These are phyloP conservation scores for Eunapius fragilis DNA, from an alignment of 37 sponge, comb jelly and placozoan genomes.

Conservation along the genomic window DNA sequence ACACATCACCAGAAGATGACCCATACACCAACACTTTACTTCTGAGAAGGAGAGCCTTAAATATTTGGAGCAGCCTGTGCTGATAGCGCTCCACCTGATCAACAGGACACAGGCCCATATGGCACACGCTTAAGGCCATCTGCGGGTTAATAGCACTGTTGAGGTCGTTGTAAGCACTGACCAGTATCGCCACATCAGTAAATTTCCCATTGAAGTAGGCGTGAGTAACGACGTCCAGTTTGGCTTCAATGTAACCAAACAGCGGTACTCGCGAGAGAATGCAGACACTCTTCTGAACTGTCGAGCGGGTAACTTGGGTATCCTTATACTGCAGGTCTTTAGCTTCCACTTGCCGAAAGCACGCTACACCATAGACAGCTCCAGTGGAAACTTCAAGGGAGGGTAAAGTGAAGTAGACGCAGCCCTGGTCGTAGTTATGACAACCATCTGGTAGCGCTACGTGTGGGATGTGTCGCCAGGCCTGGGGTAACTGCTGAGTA, in stretches of 20 bases:
- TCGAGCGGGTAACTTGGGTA: conserved; percentile 53
- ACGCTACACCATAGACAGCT: conserved; percentile 56
- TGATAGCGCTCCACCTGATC: conserved; percentile 21
- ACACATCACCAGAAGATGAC: conserved; percentile 6
- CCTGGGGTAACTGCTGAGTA: conserved; percentile 18
- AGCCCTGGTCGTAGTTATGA: conserved; percentile 69
- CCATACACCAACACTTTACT: conserved; percentile 65
- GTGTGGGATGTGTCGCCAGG: conserved; percentile 58
- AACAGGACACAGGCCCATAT: conserved; percentile 3
- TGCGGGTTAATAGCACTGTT: conserved; percentile 5
- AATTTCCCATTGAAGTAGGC: conserved; percentile 81
- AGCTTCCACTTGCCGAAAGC: conserved; percentile 67
- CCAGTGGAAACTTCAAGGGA: neutral
- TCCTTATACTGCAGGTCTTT: conserved; percentile 1
- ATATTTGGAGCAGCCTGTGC: conserved; percentile 57
- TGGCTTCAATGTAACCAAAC: conserved; percentile 64
- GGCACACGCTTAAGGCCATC: neutral
- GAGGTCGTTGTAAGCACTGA: conserved; percentile 38
- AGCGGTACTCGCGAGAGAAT: conserved; percentile 52
- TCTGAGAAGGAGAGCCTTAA: conserved; percentile 66
- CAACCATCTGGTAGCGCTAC: conserved; percentile 82
- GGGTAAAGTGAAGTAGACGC: conserved; percentile 68
- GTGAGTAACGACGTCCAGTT: conserved; percentile 63
- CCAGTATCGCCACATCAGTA: conserved; percentile 39
- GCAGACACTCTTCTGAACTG: conserved; percentile 78